phyloP scores from a whole-genome alignment of 2,888 invertebrate species.

The Oeneis ivallda region DNA sequence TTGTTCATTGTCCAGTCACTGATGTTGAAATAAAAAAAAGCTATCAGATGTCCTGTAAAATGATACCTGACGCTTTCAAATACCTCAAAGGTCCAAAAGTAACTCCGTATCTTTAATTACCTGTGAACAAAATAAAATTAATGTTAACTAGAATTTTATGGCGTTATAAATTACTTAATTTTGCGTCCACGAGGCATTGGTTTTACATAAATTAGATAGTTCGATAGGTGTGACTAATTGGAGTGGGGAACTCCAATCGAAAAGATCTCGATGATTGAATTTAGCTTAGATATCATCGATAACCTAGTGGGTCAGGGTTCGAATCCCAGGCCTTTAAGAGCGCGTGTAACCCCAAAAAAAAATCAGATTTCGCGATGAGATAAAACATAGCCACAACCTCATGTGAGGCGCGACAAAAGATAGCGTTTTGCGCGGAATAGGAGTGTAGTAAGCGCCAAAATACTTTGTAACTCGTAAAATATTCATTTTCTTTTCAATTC shows the following conservation, averaged over 20 bases:
- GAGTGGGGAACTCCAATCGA: background rate
- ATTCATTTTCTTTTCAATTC: too few relatives aligned
- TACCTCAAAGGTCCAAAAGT: slow-evolving; percentile 8
- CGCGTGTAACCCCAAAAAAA: too few relatives aligned
- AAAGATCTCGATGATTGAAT: too few relatives aligned
- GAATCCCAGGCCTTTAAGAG: too few relatives aligned
- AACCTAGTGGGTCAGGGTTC: too few relatives aligned
- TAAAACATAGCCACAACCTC: too few relatives aligned
- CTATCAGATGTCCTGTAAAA: slow-evolving; percentile 24
- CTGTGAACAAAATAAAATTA: slow-evolving; percentile 41
- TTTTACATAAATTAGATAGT: slow-evolving; percentile 2
- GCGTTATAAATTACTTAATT: slow-evolving; percentile 2
- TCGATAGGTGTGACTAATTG: background rate
- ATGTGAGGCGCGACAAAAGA: too few relatives aligned
- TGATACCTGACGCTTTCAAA: slow-evolving; percentile 15
- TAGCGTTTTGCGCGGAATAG: too few relatives aligned
- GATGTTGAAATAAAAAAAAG: background rate
- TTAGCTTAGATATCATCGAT: too few relatives aligned
- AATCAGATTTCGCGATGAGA: too few relatives aligned
- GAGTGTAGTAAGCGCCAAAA: too few relatives aligned
- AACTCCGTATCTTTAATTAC: slow-evolving; percentile 38
- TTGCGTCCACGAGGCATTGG: background rate
- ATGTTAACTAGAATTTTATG: background rate
- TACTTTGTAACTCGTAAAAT: too few relatives aligned
- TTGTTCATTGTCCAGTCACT: background rate